These are phyloP conservation scores for Cenopis cana DNA, from an alignment of 2,888 invertebrate species.

Conservation along the genomic window DNA sequence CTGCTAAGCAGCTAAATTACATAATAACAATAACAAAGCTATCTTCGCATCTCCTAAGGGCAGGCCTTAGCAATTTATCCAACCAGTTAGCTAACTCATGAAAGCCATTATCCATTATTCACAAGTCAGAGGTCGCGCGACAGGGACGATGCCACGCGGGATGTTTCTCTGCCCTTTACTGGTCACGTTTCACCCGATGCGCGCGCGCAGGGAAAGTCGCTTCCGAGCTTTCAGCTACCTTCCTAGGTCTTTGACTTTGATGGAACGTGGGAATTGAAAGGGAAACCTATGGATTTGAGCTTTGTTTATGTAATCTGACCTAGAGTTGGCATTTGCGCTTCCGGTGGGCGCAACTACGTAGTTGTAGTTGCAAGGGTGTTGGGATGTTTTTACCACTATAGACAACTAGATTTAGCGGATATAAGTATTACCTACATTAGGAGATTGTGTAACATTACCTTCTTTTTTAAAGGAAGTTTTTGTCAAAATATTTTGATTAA, in stretches of 20 bases:
- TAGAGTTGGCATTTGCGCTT: conserved; percentile 50
- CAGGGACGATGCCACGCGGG: conserved; percentile 62
- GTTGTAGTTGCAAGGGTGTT: neutral
- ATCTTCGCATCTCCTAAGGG: conserved; percentile 30
- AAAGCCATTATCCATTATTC: conserved; percentile 39
- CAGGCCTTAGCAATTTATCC: conserved; percentile 13
- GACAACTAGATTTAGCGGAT: neutral
- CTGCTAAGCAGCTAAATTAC: conserved; percentile 3
- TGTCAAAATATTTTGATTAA: conserved; percentile 3
- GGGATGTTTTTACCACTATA: neutral
- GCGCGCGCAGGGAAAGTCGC: conserved; percentile 62
- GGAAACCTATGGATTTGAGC: conserved; percentile 47
- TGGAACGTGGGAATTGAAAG: conserved; percentile 59
- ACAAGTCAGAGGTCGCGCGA: conserved; percentile 65
- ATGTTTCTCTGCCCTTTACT: conserved; percentile 72
- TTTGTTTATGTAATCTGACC: conserved; percentile 46
- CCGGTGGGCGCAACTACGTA: conserved; percentile 15
- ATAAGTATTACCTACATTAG: too few species aligned
- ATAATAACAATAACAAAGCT: conserved; percentile 17
- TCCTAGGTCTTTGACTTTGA: conserved; percentile 52
- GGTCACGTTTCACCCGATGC: conserved; percentile 61
- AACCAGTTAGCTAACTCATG: conserved; percentile 35
- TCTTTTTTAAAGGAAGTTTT: neutral
- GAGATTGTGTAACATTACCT: neutral
- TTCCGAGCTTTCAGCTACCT: conserved; percentile 64